These are phyloP conservation scores for Nomada fabriciana DNA, from an alignment of 2,888 invertebrate genomes.

Conservation along the genomic window DNA sequence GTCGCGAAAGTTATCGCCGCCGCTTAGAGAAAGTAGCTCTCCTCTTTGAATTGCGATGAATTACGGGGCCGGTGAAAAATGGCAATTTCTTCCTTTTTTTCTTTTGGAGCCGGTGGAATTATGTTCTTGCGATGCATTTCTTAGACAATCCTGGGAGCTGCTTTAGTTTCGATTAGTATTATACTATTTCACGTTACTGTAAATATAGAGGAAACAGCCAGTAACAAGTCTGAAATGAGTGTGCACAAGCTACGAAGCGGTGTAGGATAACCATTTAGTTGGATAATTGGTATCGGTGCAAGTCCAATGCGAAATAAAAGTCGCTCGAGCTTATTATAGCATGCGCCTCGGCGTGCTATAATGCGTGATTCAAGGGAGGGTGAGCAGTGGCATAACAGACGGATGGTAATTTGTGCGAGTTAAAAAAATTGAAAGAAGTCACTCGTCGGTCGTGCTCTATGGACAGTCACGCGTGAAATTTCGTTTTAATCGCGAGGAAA, in stretches of 20 bases:
- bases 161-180: too few species aligned
- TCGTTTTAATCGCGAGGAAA: slow-evolving; percentile 28
- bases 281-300: too few species aligned
- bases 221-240: too few species aligned
- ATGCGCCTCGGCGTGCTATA: not conserved
- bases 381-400: not conserved
- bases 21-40: slow-evolving; percentile 5
- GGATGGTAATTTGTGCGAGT: not conserved
- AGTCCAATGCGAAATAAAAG: too few species aligned
- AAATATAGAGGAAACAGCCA: too few species aligned
- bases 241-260: too few species aligned
- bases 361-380: not conserved
- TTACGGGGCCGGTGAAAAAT: slow-evolving; percentile 52
- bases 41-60: slow-evolving; percentile 44
- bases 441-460: not conserved
- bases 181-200: too few species aligned
- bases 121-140: not conserved
- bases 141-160: too few species aligned
- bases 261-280: too few species aligned
- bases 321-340: too few species aligned
- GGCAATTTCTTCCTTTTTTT: too few species aligned
- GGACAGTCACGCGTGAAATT: slow-evolving; percentile 49
- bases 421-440: not conserved
- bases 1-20: slow-evolving; percentile 24
- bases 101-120: too few species aligned